Base-by-base conservation (phyloP, 2,797 vertebrate genomes). In the Remorina albescens region DNA sequence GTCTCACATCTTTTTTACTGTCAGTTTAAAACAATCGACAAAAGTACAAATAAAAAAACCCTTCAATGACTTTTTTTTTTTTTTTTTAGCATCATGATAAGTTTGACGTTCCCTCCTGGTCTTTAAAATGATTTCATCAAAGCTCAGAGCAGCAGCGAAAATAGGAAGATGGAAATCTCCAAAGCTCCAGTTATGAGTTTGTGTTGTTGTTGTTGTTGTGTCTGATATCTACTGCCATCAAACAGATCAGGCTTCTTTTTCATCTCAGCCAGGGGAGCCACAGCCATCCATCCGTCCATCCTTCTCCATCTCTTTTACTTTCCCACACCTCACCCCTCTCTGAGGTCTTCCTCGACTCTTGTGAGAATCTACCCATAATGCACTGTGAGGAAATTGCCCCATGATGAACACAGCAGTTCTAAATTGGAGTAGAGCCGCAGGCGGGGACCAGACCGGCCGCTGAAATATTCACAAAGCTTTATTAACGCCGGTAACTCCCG, bases 391-490 rank as follows among this genome's bases (percentile, higher is more conserved):
- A 89, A 84, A 87, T 80, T 83, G 76, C 79, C 83, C 84, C 76
- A 83, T 80, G 86, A 91, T 88, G 80, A 92, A 89, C 81, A 81
- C 88, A 81, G 75, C 44, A 39, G 76, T 81, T 81, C 76, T 76
- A 83, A 91, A 91, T 74, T 84, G 83, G 88, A 93, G 50, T 81
- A 60, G 23, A 59, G 83, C 89, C 80, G 47, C 66, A 46, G 88
- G 91, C 88, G 46, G 74, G 46, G 80, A 89, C 61, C 87, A 89
- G 87, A 83, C 71, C 65, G 81, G 79, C 78, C 77, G 34, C 82
- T 93, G 87, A 93, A 93, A 93, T 92, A 92, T 93, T 93, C 88
- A 92, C 83, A 84, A 80, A 85, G 86, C 84, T 86, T 89, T 90
- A 85, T 82, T 85, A 91, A 80, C 30, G 55, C 74, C 46, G 74